Percentiles rank a stretch among this genome's conserved stretches.
Conservation (phyloP, 2,888 invertebrate species). For the Actias luna region DNA sequence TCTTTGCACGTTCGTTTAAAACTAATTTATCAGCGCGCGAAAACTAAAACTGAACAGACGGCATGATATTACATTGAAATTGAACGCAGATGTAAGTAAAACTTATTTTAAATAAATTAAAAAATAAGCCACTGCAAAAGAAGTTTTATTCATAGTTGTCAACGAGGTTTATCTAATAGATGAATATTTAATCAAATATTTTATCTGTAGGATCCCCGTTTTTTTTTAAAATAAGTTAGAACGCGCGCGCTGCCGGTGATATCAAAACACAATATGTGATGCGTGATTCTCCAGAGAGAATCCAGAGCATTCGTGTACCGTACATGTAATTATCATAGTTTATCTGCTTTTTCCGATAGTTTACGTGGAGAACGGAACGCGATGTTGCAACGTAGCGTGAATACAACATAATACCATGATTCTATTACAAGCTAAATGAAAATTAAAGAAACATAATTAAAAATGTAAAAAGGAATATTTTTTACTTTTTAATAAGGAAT, state of each 20-base stretch:
- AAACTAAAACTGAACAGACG: slow-evolving; percentile 24
- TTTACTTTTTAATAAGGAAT: no score
- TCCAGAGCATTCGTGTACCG: slow-evolving; percentile 59
- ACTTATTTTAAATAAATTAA: slow-evolving; percentile 63
- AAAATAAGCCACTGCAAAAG: slow-evolving; percentile 65
- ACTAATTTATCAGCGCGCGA: slow-evolving; percentile 38
- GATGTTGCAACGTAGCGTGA: slow-evolving; percentile 64
- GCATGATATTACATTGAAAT: slow-evolving; percentile 22
- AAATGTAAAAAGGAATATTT: no score
- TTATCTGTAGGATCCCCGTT: slow-evolving; percentile 60
- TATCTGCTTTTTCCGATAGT: slow-evolving; percentile 78
- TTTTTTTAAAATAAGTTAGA: slow-evolving; percentile 27
- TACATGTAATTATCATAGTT: slow-evolving; percentile 76
- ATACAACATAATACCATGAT: not conserved
- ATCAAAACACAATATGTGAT: slow-evolving; percentile 47
- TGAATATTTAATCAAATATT: slow-evolving; percentile 66
- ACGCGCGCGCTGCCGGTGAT: slow-evolving; percentile 49
- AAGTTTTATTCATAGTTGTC: slow-evolving; percentile 26
- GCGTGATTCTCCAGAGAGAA: slow-evolving; percentile 45
- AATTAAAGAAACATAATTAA: not conserved
- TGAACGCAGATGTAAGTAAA: slow-evolving; percentile 37
- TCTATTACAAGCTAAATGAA: not conserved
- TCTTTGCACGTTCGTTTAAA: slow-evolving; percentile 37
- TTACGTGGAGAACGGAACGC: slow-evolving; percentile 73
- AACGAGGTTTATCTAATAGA: slow-evolving; percentile 55